Evolutionary conservation across 92 coral and sea anemone species (phyloP).

Genomic region (Palythoa heliodiscus): DNA sequence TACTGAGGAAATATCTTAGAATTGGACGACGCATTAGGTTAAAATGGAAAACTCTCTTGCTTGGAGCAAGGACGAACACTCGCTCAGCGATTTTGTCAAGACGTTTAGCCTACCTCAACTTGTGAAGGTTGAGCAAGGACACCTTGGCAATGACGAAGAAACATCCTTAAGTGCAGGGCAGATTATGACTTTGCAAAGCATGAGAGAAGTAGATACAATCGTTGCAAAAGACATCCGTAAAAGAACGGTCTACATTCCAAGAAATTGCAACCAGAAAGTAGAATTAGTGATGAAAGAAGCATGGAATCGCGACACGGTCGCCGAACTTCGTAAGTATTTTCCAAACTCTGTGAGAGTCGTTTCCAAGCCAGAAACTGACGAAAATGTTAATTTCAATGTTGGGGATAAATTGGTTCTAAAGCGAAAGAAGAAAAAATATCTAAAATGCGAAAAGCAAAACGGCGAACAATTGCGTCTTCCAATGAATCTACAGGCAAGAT

Average conservation of each 20-base stretch:
- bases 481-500: slow-evolving; percentile 1
- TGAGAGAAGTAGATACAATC: slow-evolving; percentile 50
- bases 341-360: slow-evolving; percentile 11
- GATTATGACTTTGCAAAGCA: slow-evolving; percentile 60
- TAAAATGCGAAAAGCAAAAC: slow-evolving; percentile 8
- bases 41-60: slow-evolving; percentile 10
- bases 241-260: slow-evolving; percentile 13
- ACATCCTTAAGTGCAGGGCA: slow-evolving; percentile 66
- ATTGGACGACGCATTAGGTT: not conserved
- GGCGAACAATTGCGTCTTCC: not conserved
- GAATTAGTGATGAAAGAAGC: not conserved
- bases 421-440: not conserved
- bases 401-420: slow-evolving; percentile 13
- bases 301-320: not conserved
- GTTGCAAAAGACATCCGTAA: slow-evolving; percentile 5
- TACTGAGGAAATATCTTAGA: too few relatives aligned
- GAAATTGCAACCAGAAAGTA: slow-evolving; percentile 22
- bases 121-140: slow-evolving; percentile 64
- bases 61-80: slow-evolving; percentile 46
- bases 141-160: slow-evolving; percentile 52
- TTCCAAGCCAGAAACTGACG: not conserved
- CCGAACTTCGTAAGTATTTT: not conserved
- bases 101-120: slow-evolving; percentile 50
- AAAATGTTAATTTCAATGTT: not conserved
- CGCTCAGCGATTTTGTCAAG: slow-evolving; percentile 29